Evolutionary conservation across 1,140 invertebrate genomes (phyloP), one percentile per base, ranked within the genome.

Genomic region (Battus philenor): DNA sequence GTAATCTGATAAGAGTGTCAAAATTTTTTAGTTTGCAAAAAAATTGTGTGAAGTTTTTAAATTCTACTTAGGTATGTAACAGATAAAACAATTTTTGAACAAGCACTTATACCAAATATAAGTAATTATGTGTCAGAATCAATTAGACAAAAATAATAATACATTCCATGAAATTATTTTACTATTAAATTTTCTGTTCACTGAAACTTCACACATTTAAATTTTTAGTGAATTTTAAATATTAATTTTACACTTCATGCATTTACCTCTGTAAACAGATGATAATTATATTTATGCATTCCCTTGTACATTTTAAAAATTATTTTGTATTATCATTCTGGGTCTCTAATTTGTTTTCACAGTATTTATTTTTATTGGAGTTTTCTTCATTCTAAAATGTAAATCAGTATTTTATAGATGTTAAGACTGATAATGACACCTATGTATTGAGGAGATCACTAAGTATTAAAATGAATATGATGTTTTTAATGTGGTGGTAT

Each of bases 361-460:
- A 18, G 30, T 46, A 45, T 29, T 18, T 33, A 39, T 54, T 44
- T 44, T 44, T 50, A 50, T 34, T 24, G 44, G 22, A 43, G 44
- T 16, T 3, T 39, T 58, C 50, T 64, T 56, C 46, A 59, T 34
- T 59, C 59, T 63, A 57, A 61, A 62, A 54, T 64, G 64, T 66
- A 62, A 68, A 75, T 66, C 73, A 83, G 73, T 80, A 83, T 83
- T 79, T 77, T 54, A 68, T 81, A 83, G 72, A 66, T 69, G 49
- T 71, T 83, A 83, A 83, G 79, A 81, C 79, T 83, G 79, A 83
- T 69, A 79, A 71, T 54, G n/a, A n/a, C n/a, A n/a, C 68, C 65
- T 72, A 76, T 76, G 67, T 79, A 77, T 72, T 80, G 59, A 66
- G n/a, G n/a, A n/a, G 68, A 63, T 59, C 57, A 67, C 56, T 71